Conservation (phyloP, 2,113 vertebrate species). For the Conger conger region DNA sequence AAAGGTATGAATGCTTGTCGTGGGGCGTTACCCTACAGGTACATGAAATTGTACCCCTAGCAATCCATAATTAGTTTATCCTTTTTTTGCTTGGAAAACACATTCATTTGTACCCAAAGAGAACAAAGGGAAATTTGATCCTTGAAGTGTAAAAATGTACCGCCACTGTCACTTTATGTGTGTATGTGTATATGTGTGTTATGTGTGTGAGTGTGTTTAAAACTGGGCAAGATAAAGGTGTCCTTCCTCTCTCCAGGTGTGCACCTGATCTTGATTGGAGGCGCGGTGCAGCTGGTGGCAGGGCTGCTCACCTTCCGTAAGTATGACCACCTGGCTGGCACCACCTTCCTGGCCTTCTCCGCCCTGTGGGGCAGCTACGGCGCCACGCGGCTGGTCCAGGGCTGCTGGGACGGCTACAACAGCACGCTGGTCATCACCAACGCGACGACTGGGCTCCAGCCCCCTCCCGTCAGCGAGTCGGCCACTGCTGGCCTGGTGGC, state of each 20-base stretch:
- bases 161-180: too few relatives aligned
- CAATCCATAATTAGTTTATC: too few relatives aligned
- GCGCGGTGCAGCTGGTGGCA: slow-evolving; percentile 31
- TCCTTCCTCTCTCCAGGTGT: slow-evolving; percentile 22
- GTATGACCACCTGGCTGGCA: slow-evolving; percentile 33
- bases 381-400: slow-evolving; percentile 27
- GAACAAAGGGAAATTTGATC: too few relatives aligned
- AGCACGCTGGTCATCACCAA: not conserved
- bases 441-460: not conserved
- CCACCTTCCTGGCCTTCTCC: slow-evolving; percentile 34
- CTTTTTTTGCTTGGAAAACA: too few relatives aligned
- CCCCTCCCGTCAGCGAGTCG: slow-evolving; percentile 19
- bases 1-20: too few relatives aligned
- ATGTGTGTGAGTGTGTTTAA: not conserved
- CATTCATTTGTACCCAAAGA: too few relatives aligned
- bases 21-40: too few relatives aligned
- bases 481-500: slow-evolving; percentile 31
- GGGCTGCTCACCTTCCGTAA: slow-evolving; percentile 38
- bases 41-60: too few relatives aligned
- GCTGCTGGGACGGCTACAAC: slow-evolving; percentile 14
- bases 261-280: slow-evolving; percentile 36
- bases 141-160: too few relatives aligned
- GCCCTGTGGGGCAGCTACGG: slow-evolving; percentile 36
- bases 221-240: not conserved
- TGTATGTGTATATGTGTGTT: not conserved